Evolutionary conservation across 1,140 invertebrate genomes (phyloP).

Genomic region (Magallana gigas): DNA sequence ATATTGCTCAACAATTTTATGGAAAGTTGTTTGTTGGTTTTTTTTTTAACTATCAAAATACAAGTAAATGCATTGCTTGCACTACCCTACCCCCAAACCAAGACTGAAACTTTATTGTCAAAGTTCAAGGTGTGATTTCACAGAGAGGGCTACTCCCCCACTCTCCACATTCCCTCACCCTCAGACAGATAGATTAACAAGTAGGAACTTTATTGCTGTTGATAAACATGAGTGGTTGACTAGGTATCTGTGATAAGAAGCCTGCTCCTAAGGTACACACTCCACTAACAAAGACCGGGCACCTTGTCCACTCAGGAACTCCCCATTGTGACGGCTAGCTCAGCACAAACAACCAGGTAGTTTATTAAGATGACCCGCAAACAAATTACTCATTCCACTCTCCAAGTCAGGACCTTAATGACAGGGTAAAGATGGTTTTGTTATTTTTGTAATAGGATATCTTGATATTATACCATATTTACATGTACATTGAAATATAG

Average conservation of each 20-base stretch:
- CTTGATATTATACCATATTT: no score
- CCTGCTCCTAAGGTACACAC: background rate
- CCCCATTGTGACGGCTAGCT: background rate
- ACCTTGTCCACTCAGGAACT: conserved; percentile 21
- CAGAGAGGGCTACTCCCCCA: no score
- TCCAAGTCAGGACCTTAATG: background rate
- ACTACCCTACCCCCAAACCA: no score
- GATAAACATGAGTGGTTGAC: conserved; percentile 6
- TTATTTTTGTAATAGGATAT: no score
- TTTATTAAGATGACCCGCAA: conserved; percentile 8
- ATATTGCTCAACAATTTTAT: no score
- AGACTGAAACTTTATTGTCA: no score
- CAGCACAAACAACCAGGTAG: background rate
- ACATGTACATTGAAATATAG: no score
- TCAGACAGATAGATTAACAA: conserved; percentile 3
- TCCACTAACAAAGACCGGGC: background rate
- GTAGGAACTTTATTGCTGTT: conserved; percentile 13
- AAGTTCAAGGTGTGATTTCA: no score
- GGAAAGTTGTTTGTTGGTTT: no score
- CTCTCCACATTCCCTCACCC: no score
- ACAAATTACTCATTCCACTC: conserved; percentile 15
- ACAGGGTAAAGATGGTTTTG: background rate
- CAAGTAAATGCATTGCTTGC: no score
- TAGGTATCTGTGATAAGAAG: conserved; percentile 19
- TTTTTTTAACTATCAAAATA: no score